Evolutionary conservation across 1,140 invertebrate species (phyloP).

Genomic region (Pogonomyrmex barbatus): DNA sequence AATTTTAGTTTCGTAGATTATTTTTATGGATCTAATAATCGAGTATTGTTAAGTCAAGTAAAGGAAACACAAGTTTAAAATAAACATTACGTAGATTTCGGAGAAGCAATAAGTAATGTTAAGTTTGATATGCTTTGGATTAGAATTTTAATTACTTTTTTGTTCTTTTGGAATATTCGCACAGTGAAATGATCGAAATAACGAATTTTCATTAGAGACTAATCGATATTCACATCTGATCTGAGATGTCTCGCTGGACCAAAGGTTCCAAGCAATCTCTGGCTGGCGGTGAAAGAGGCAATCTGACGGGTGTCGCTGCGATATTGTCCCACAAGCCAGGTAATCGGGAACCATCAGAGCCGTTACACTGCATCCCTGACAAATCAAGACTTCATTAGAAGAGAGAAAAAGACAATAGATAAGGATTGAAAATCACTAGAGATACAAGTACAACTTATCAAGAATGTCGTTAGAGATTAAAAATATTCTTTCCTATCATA

Average conservation of each 20-base stretch:
- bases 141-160: constrained; percentile 34
- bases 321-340: constrained; percentile 91
- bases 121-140: constrained; percentile 32
- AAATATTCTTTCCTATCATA: neutral
- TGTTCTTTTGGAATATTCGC: neutral
- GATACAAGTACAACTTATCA: neutral
- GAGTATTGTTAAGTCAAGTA: neutral
- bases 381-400: constrained; percentile 7
- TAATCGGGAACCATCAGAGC: constrained; percentile 94
- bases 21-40: neutral
- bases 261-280: constrained; percentile 81
- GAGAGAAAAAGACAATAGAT: neutral
- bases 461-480: neutral
- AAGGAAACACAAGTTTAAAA: neutral
- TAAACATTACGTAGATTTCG: neutral
- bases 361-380: constrained; percentile 96
- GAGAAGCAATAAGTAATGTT: neutral
- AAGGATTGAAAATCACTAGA: constrained; percentile 1
- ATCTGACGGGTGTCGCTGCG: constrained; percentile 86
- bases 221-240: constrained; percentile 62
- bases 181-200: constrained; percentile 10
- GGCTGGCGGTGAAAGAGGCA: constrained; percentile 85
- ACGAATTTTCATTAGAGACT: constrained; percentile 1
- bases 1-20: neutral
- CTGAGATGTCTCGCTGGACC: constrained; percentile 63